These are phyloP conservation scores for Rhodeus uyekii DNA, from an alignment of 2,797 vertebrate genomes.

Conservation along the genomic window DNA sequence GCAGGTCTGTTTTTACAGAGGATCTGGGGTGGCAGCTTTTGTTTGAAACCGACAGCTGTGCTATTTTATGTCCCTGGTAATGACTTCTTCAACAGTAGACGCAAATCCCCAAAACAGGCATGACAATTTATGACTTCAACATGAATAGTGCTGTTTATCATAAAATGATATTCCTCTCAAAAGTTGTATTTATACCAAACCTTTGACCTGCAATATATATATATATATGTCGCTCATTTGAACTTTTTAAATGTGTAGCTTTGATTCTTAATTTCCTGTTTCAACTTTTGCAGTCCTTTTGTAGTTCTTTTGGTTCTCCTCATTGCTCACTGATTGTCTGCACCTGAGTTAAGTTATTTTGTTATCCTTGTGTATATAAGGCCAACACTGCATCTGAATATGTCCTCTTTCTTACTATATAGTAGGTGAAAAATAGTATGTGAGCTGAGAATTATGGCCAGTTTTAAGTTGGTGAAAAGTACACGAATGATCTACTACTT, in stretches of 20 bases:
- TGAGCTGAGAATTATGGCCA: neutral
- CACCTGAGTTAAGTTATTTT: too few species aligned
- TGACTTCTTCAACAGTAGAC: neutral
- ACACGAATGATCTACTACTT: neutral
- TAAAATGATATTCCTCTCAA: neutral
- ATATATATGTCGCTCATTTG: neutral
- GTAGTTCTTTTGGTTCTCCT: neutral
- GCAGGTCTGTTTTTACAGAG: conserved; percentile 5
- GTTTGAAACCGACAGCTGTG: conserved; percentile 5
- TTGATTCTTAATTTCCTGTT: neutral
- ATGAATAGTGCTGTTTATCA: neutral
- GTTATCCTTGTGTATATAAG: too few species aligned
- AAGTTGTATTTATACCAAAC: neutral
- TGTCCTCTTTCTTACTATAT: neutral
- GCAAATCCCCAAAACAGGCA: neutral
- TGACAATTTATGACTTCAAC: neutral
- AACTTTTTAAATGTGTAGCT: neutral
- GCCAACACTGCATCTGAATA: neutral
- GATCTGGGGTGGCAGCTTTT: neutral
- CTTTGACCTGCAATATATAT: neutral
- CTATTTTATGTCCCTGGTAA: neutral
- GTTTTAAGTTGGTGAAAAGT: neutral
- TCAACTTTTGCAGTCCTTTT: neutral
- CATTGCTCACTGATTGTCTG: too few species aligned
- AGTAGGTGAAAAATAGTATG: neutral